phyloP scores from a whole-genome alignment of 2,113 vertebrate species.

The Nanorana parkeri region DNA sequence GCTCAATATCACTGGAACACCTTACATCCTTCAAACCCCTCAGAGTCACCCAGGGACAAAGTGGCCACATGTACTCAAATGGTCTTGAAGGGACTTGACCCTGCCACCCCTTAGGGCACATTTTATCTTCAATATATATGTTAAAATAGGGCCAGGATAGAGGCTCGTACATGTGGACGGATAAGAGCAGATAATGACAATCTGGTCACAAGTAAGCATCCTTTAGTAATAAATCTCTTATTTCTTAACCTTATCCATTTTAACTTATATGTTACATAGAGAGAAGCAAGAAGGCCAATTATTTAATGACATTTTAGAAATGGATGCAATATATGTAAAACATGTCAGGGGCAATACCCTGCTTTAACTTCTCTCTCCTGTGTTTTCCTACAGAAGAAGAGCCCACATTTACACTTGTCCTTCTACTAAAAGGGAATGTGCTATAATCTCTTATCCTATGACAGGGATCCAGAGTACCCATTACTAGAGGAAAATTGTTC shows the following conservation, averaged over 20 bases:
- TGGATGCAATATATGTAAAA: background rate
- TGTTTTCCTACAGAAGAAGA: too few relatives aligned
- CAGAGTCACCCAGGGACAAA: slow-evolving; percentile 46
- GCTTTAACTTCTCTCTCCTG: background rate
- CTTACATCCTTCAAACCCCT: slow-evolving; percentile 31
- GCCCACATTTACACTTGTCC: too few relatives aligned
- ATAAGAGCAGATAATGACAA: slow-evolving; percentile 17
- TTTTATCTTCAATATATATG: slow-evolving; percentile 35
- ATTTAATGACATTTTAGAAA: background rate
- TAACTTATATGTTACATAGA: background rate
- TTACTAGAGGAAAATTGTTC: too few relatives aligned
- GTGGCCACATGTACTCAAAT: slow-evolving; percentile 37
- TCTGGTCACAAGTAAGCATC: background rate
- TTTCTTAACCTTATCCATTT: background rate
- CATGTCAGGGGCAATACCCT: background rate
- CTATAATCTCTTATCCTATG: too few relatives aligned
- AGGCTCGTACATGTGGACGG: background rate
- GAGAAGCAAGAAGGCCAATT: background rate
- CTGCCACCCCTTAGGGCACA: slow-evolving; percentile 45
- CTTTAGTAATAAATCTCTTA: background rate
- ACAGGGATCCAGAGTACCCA: too few relatives aligned
- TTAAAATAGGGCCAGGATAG: slow-evolving; percentile 48
- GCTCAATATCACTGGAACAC: slow-evolving; percentile 21
- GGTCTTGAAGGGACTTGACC: slow-evolving; percentile 40
- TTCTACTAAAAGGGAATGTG: too few relatives aligned